Conservation (phyloP, 1,140 invertebrate species). For the Leptinotarsa undecemlineata region DNA sequence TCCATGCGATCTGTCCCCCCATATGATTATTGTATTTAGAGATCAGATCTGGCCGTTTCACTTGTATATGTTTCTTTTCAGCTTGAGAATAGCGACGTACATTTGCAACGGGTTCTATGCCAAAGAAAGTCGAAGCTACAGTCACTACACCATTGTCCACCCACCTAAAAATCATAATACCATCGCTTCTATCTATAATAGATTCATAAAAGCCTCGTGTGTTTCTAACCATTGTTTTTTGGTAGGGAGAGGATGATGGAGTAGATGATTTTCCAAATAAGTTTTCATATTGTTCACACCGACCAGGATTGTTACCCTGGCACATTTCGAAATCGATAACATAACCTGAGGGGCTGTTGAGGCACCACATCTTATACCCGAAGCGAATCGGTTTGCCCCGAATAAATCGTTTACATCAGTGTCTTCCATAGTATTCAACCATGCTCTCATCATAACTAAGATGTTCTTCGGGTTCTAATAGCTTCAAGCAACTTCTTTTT, state of each 20-base stretch:
- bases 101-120: slow-evolving; percentile 25
- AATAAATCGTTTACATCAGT: not conserved
- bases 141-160: too few species aligned
- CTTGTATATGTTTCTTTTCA: slow-evolving; percentile 13
- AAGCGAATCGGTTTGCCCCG: not conserved
- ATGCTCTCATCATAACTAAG: not conserved
- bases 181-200: slow-evolving; percentile 2
- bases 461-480: not conserved
- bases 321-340: not conserved
- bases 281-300: slow-evolving; percentile 19
- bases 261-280: not conserved
- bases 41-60: not conserved
- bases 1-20: slow-evolving; percentile 17
- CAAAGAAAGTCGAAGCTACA: slow-evolving; percentile 13
- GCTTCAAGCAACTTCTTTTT: not conserved
- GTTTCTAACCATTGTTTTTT: slow-evolving; percentile 5
- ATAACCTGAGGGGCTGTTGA: not conserved
- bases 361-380: not conserved
- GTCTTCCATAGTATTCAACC: not conserved
- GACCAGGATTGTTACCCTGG: slow-evolving; percentile 12
- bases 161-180: not conserved
- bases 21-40: slow-evolving; percentile 13
- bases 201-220: not conserved
- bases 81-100: slow-evolving; percentile 16
- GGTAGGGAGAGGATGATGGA: not conserved